Base-by-base conservation (phyloP, 2,113 vertebrate species). In the Parus major region DNA sequence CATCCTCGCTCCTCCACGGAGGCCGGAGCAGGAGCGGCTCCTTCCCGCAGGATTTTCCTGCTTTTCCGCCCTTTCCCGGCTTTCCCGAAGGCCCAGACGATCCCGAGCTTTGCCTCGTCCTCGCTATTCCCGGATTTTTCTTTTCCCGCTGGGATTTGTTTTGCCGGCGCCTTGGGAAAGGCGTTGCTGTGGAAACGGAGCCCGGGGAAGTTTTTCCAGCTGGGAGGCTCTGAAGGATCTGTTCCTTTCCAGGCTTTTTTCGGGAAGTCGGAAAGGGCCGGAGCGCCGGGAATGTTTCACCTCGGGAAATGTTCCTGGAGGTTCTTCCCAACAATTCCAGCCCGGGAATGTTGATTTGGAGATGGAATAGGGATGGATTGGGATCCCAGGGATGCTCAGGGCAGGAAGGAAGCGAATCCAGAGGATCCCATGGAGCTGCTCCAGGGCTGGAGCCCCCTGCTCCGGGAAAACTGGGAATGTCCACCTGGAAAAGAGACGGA, bases 171-270 rank as follows among this genome's bases (percentile, higher is more conserved):
- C 29, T 76, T n/a, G 70, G 91, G 97, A 49, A 85, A 82, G 25
- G 20, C 12, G 96, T 96, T 97, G 94, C 97, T 86, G 86, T 89
- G 87, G 97, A 73, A 87, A 97, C 77, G 4, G 88, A 91, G 78
- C 15, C 11, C 27, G 0, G 91, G 55, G 35, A 87, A 84, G 78
- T 93, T 82, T 50, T 53, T 29, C 56, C 86, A n/a, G 29, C 0
- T 20, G 5, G 94, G 86, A 52, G 55, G 72, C 83, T 96, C 27
- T 7, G 4, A 21, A 35, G 27, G 87, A 70, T 88, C 68, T 4
- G 0, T 50, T 88, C 75, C 91, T 49, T 4, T 69, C 73, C 27
- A 1, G 29, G 42, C 10, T 73, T 96, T 64, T 65, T 78, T 72
- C 29, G 73, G 50, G 46, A 70, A 90, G 87, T 65, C 31, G 18